Evolutionary conservation across 2,888 invertebrate genomes (phyloP).

Genomic region (Proisotoma minuta): DNA sequence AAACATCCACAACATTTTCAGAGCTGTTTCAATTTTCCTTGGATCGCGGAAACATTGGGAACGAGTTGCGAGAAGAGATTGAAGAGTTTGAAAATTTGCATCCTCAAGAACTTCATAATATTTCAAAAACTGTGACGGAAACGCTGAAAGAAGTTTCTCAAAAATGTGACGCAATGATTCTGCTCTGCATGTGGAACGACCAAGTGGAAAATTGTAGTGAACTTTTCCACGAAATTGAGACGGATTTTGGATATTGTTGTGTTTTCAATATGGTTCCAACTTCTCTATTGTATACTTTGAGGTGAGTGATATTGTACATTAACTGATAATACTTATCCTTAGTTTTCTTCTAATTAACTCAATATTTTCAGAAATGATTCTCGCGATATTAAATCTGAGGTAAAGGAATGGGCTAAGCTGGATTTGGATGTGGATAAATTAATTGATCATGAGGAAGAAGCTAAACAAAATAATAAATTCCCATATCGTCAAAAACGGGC

Average conservation of each 20-base stretch:
- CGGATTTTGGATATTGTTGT: conserved; percentile 61
- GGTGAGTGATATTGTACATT: too few species aligned
- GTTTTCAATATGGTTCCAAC: not conserved
- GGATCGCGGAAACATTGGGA: not conserved
- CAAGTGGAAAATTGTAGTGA: conserved; percentile 60
- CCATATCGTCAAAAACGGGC: conserved; percentile 35
- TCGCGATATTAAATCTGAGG: conserved; percentile 14
- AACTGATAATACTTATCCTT: too few species aligned
- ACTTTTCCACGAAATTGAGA: conserved; percentile 69
- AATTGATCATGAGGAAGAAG: not conserved
- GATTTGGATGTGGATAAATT: conserved; percentile 16
- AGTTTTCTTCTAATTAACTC: conserved; percentile 6
- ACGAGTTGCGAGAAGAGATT: not conserved
- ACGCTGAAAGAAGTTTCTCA: not conserved
- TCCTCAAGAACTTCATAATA: too few species aligned
- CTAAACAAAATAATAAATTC: not conserved
- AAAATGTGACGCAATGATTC: conserved; percentile 68
- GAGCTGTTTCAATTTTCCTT: not conserved
- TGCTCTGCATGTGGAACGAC: conserved; percentile 65
- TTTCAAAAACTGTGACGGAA: too few species aligned
- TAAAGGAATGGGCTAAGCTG: conserved; percentile 12
- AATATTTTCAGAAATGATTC: conserved; percentile 18
- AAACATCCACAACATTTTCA: not conserved
- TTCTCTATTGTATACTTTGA: not conserved
- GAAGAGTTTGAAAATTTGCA: too few species aligned